These are phyloP conservation scores for Telmatochromis brachygnathus DNA, from an alignment of 2,113 vertebrate genomes.

Conservation along the genomic window DNA sequence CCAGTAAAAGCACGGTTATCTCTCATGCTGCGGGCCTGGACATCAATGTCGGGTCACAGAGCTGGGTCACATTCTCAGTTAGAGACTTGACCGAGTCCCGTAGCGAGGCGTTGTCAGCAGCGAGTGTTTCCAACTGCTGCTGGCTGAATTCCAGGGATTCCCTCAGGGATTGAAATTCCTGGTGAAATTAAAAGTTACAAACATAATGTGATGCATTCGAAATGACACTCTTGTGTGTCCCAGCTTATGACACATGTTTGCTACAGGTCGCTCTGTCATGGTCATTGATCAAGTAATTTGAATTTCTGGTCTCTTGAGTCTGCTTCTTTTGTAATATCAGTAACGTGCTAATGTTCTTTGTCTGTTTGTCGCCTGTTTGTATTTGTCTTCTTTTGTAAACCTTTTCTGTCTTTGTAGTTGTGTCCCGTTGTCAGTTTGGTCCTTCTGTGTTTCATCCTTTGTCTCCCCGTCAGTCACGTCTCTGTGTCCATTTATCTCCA, in stretches of 20 bases:
- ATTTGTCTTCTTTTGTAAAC: not conserved
- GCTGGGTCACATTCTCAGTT: not conserved
- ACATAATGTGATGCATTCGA: not conserved
- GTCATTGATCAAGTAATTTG: not conserved
- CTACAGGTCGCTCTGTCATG: not conserved
- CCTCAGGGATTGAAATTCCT: not conserved
- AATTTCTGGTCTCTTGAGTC: not conserved
- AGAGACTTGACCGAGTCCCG: not conserved
- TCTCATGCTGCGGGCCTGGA: not conserved
- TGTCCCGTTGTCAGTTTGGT: not conserved
- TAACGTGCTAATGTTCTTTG: not conserved
- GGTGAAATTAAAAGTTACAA: not conserved
- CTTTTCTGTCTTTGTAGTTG: not conserved
- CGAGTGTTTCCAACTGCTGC: not conserved
- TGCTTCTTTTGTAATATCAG: not conserved
- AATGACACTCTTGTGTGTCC: not conserved
- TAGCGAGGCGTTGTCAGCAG: not conserved
- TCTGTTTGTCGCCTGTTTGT: not conserved
- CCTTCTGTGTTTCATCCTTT: not conserved
- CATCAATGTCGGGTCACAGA: not conserved
- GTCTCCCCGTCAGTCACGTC: not conserved
- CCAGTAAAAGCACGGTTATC: not conserved
- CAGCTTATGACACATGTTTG: not conserved
- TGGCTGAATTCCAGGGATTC: not conserved
- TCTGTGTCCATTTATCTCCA: not conserved